Evolutionary conservation across 2,888 invertebrate species (phyloP).

Genomic region (Eupithecia exiguata): DNA sequence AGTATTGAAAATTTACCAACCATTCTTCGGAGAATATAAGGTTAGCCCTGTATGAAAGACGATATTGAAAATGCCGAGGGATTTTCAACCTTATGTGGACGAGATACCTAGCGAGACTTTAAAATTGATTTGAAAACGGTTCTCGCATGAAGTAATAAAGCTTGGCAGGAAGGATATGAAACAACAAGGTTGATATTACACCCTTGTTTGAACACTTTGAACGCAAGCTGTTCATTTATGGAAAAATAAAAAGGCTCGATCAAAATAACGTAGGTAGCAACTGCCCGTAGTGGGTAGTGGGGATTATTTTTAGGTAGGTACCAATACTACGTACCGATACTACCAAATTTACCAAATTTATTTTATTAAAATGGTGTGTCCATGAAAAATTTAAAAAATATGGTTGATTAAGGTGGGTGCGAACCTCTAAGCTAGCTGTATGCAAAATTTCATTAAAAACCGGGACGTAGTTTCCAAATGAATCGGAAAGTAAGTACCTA

Average conservation of each 20-base stretch:
- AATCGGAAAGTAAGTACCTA: not conserved
- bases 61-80: conserved; percentile 54
- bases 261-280: not conserved
- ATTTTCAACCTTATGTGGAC: conserved; percentile 47
- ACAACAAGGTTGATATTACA: conserved; percentile 57
- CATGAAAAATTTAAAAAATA: not conserved
- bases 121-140: conserved; percentile 58
- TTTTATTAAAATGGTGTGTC: not conserved
- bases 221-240: conserved; percentile 35
- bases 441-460: too few relatives aligned
- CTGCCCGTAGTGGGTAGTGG: not conserved
- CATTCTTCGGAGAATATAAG: conserved; percentile 82
- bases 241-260: conserved; percentile 14
- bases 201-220: conserved; percentile 35
- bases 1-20: conserved; percentile 85
- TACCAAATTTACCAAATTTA: too few relatives aligned
- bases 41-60: conserved; percentile 71
- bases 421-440: too few relatives aligned
- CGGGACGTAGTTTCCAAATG: too few relatives aligned
- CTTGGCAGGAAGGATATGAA: conserved; percentile 61
- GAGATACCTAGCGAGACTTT: conserved; percentile 25
- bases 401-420: not conserved
- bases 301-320: not conserved
- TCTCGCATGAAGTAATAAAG: conserved; percentile 68
- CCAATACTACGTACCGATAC: too few relatives aligned